Percentiles rank a stretch among this genome's conserved stretches.
phyloP scores from a whole-genome alignment of 2,113 vertebrate species.

The Sorex fumeus region DNA sequence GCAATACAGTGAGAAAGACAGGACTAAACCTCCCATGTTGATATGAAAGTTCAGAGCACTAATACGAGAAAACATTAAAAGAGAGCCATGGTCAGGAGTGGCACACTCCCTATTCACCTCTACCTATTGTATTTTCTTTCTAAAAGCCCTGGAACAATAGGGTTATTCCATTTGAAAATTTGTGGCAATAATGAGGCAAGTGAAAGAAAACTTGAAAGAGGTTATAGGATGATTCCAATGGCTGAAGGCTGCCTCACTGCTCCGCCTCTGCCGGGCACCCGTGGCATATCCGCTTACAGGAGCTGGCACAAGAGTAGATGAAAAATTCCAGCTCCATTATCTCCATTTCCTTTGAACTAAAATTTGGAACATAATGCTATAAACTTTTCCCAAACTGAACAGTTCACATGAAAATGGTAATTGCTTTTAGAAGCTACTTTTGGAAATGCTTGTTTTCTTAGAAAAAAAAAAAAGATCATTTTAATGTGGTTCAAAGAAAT shows the following conservation, averaged over 20 bases:
- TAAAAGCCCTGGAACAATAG: background rate
- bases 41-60: background rate
- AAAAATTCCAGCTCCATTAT: background rate
- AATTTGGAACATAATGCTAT: background rate
- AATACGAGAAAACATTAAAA: background rate
- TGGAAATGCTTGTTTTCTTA: slow-evolving; percentile 47
- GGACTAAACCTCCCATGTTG: background rate
- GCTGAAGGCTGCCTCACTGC: background rate
- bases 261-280: background rate
- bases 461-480: background rate
- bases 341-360: slow-evolving; percentile 36
- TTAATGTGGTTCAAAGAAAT: slow-evolving; percentile 31
- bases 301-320: background rate
- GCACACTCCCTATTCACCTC: no score
- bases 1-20: background rate
- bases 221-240: background rate
- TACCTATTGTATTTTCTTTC: background rate
- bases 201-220: background rate
- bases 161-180: no score
- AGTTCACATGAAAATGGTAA: background rate
- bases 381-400: background rate
- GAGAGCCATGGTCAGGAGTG: background rate
- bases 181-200: background rate
- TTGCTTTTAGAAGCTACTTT: slow-evolving; percentile 9
- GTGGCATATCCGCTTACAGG: background rate